Conservation (phyloP, 2,797 vertebrate genomes). For the Sebastes diploproa region DNA sequence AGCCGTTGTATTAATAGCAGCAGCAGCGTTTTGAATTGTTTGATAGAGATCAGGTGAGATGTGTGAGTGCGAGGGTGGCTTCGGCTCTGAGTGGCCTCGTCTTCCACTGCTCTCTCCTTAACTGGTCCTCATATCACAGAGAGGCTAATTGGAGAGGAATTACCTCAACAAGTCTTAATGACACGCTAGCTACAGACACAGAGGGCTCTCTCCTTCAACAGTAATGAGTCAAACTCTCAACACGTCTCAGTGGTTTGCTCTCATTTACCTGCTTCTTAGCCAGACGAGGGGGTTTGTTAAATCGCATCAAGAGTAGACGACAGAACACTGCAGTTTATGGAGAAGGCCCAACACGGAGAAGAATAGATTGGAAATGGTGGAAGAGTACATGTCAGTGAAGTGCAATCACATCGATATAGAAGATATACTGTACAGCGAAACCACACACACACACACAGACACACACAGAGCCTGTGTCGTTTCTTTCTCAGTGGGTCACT, state of each 20-base stretch:
- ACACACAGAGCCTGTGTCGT: background rate
- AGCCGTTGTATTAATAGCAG: constrained; percentile 3
- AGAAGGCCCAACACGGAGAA: background rate
- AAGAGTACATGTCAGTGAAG: background rate
- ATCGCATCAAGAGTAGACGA: background rate
- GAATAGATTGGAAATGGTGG: background rate
- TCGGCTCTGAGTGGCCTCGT: constrained; percentile 43
- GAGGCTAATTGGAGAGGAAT: constrained; percentile 72
- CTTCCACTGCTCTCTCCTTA: constrained; percentile 47
- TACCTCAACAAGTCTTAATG: constrained; percentile 77
- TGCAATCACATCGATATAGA: background rate
- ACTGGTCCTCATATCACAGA: constrained; percentile 69
- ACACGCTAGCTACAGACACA: constrained; percentile 59
- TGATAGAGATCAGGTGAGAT: constrained; percentile 41
- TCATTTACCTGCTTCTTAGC: constrained; percentile 46
- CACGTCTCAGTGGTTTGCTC: constrained; percentile 39
- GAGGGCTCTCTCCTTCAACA: constrained; percentile 51
- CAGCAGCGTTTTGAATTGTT: background rate
- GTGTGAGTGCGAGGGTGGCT: constrained; percentile 23
- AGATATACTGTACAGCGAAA: background rate
- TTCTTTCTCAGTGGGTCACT: constrained; percentile 49
- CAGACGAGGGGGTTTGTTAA: constrained; percentile 8
- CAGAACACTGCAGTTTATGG: background rate
- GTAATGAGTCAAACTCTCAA: constrained; percentile 63
- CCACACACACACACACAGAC: constrained; percentile 3